phyloP scores from a whole-genome alignment of 2,113 vertebrate species.

The Tragelaphus buxtoni region DNA sequence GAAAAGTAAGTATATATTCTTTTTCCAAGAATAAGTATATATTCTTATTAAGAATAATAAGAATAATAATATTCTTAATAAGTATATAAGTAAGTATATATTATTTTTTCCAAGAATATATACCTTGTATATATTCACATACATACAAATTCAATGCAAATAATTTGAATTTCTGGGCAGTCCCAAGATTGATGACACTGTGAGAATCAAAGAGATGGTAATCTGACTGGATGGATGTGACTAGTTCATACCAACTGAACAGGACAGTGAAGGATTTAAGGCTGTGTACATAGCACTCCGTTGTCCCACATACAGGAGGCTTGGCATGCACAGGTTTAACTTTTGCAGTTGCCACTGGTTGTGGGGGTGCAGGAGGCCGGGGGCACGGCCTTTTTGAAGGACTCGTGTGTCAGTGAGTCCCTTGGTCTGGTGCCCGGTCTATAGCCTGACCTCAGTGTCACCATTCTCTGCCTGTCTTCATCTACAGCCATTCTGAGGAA shows the following conservation, averaged over 20 bases:
- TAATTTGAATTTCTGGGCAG: background rate
- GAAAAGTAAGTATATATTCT: background rate
- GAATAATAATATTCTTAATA: too few relatives aligned
- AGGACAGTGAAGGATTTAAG: too few relatives aligned
- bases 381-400: background rate
- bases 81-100: background rate
- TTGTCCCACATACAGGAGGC: background rate
- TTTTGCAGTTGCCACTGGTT: background rate
- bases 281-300: too few relatives aligned
- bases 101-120: background rate
- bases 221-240: accelerated
- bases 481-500: background rate
- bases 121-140: background rate
- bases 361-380: background rate
- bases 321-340: background rate
- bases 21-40: background rate
- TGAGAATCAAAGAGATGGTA: background rate
- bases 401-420: background rate
- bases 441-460: accelerated
- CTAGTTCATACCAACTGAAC: background rate
- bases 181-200: background rate
- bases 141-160: background rate
- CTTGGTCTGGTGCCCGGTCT: background rate
- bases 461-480: background rate
- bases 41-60: too few relatives aligned